Base-by-base conservation (phyloP, 2,888 invertebrate species). In the Eristalis pertinax region DNA sequence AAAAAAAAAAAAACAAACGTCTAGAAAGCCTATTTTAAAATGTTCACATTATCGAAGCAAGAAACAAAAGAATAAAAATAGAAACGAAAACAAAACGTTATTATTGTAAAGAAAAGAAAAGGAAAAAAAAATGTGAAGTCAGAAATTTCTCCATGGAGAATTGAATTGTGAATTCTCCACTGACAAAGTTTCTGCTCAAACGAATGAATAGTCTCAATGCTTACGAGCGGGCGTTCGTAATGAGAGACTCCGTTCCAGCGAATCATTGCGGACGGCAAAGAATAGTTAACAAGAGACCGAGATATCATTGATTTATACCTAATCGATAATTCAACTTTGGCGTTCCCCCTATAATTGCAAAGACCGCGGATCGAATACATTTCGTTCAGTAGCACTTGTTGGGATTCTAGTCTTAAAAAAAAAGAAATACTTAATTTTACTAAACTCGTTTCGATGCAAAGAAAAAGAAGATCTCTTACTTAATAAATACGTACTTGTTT, bases 71-170 rank as follows among this genome's bases (percentile, higher is more conserved):
- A 64, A 43, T n/a, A 43, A 19, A 50, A 50, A 50, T 19, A 19
- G n/a, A 50, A 19, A 19, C 50, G 32, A 13, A 74, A 81, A 35
- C 35, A 65, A 43, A 62, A 62, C 60, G 81, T 81, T 24, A 67
- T 35, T 32, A 75, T 58, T 43, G 62, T 13, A 2, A 69, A 32
- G 41, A 24, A 35, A 26, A 26, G 26, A 26, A 4, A 26, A 26
- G 26, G 2, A 26, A 26, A 26, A 4, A 26, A 22, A 68, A 19
- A 38, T 22, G 26, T 35, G 5, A 29, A 38, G 11, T 2, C 38
- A 73, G 50, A 74, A 41, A 22, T 32, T 50, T 24, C 70, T 84
- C n/a, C 26, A 64, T 70, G 69, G 26, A 65, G 79, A 74, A 38
- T 79, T 84, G 5, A 26, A 15, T 15, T 24, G n/a, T n/a, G n/a